These are phyloP conservation scores for Pleuronectes platessa DNA, from an alignment of 2,113 vertebrate species.

Conservation along the genomic window DNA sequence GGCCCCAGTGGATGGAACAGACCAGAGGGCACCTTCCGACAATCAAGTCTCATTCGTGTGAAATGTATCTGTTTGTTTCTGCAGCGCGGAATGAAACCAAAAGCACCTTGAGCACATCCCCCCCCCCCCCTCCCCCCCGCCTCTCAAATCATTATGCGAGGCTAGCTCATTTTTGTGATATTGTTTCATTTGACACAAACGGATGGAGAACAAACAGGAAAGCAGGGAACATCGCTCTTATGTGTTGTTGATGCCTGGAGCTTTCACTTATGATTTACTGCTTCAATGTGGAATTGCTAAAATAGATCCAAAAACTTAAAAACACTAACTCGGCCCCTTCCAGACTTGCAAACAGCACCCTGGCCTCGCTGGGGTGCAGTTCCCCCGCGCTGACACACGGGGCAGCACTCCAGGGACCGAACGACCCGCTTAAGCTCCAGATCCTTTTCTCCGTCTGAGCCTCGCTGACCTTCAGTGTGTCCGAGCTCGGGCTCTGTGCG, in stretches of 20 bases:
- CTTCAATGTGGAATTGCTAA: background rate
- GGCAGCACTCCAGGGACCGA: slow-evolving; percentile 32
- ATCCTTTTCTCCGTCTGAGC: slow-evolving; percentile 29
- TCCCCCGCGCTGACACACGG: slow-evolving; percentile 26
- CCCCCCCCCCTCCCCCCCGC: background rate
- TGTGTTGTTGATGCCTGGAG: slow-evolving; percentile 57
- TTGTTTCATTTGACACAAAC: slow-evolving; percentile 49
- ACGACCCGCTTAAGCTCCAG: slow-evolving; percentile 34
- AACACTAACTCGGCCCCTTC: background rate
- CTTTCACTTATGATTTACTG: slow-evolving; percentile 44
- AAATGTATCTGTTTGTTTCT: slow-evolving; percentile 47
- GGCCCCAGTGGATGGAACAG: slow-evolving; percentile 32
- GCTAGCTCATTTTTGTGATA: slow-evolving; percentile 25
- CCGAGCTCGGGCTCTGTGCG: background rate
- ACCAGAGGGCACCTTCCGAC: slow-evolving; percentile 55
- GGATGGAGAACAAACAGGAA: slow-evolving; percentile 49
- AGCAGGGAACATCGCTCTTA: slow-evolving; percentile 14
- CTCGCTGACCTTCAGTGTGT: slow-evolving; percentile 55
- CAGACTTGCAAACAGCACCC: slow-evolving; percentile 19
- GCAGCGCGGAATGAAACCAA: slow-evolving; percentile 15
- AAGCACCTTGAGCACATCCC: background rate
- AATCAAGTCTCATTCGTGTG: slow-evolving; percentile 29
- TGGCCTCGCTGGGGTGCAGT: slow-evolving; percentile 2
- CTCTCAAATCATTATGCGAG: slow-evolving; percentile 26
- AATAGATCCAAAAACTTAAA: slow-evolving; percentile 12